Base-by-base conservation (phyloP, 2,113 vertebrate species). In the Xiphophorus maculatus region DNA sequence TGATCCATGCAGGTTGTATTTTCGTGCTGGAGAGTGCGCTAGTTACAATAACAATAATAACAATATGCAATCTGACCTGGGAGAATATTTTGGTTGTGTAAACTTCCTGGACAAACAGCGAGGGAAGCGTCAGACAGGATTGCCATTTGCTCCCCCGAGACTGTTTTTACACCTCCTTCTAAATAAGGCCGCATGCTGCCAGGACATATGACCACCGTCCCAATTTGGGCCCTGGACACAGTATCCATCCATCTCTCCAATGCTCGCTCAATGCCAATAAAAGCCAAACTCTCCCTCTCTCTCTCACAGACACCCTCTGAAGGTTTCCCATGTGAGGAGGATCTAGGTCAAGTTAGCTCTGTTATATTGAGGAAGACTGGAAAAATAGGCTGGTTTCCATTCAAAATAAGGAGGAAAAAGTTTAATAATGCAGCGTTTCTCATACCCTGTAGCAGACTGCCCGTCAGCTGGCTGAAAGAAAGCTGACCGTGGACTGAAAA, bases 131-230 rank as follows among this genome's bases (percentile, higher is more conserved):
- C 89, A 89, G 86, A 91, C 90, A 91, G 87, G 91, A 89, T 83
- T 93, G 85, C 93, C 94, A 93, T 94, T 90, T 94, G 93, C 95
- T 95, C 82, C 48, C 87, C 90, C 92, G 88, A 96, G 95, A 94
- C 94, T 94, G 87, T 94, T 96, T 96, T 96, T 95, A 95, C 95
- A 94, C 94, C 94, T 95, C 95, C 88, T 93, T 95, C 95, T 96
- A 97, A 97, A 97, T 97, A 96, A 97, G 95, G 95, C 95, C 94
- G 82, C 90, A 72, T 87, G 92, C 81, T 81, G 89, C 88, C 89
- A 92, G 84, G 94, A 93, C 94, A 92, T 94, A 95, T 85, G 87
- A 92, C 92, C 93, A 88, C 84, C 74, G 19, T 89, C 93, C 94
- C 95, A 76, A 94, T 95, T 95, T 95, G 95, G 94, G 88, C 84